Evolutionary conservation across 2,797 vertebrate genomes (phyloP).

Genomic region (Crossoptilon crossoptilon): DNA sequence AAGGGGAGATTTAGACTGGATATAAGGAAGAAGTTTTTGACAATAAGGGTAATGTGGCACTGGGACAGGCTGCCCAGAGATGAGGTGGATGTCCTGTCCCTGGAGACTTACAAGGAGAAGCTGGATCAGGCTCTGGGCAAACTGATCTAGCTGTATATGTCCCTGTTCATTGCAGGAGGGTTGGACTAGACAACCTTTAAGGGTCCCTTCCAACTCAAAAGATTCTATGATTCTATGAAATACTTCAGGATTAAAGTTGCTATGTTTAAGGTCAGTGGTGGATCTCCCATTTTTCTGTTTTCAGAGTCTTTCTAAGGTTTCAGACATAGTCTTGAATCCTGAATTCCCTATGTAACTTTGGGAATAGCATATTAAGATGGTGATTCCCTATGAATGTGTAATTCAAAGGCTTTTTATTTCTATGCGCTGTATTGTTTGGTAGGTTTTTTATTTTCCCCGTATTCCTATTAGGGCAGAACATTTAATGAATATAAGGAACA

Average conservation of each 20-base stretch:
- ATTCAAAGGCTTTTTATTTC: neutral
- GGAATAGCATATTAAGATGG: neutral
- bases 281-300: neutral
- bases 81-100: no score
- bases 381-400: neutral
- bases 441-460: neutral
- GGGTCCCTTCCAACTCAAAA: no score
- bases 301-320: neutral
- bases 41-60: no score
- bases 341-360: neutral
- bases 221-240: neutral
- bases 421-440: neutral
- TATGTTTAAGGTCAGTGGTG: neutral
- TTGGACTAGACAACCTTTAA: no score
- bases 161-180: no score
- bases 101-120: no score
- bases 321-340: neutral
- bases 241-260: neutral
- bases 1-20: no score
- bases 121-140: no score
- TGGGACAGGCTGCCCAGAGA: no score
- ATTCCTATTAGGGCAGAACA: constrained; percentile 3
- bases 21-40: no score
- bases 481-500: neutral
- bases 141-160: no score